Evolutionary conservation across 2,888 invertebrate species (phyloP), one percentile per base, ranked within the genome.

Genomic region (Metacarcinus magister): DNA sequence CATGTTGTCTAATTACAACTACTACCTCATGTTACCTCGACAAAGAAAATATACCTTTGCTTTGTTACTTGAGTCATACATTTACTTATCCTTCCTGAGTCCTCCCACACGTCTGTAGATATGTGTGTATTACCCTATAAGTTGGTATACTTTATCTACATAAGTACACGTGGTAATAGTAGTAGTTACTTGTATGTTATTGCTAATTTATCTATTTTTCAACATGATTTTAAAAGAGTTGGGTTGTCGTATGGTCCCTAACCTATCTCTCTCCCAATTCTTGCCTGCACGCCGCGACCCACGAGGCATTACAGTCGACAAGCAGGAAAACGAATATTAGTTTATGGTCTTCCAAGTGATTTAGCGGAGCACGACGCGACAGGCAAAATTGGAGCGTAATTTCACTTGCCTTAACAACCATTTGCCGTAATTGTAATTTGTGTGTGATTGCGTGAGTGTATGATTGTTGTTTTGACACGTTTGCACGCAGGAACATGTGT

Each of bases 251-350:
- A 23, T 67, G 67, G n/a, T 23, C n/a, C 7, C 67, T 23, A 39
- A 2, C 39, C 39, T 39, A 39, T 39, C 39, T 39, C 39, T n/a
- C 23, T 28, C 75, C 7, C 75, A 23, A 28, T 8, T 32, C 82
- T 32, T 23, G 32, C 8, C 82, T 13, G 1, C 32, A 13, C 82
- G n/a, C 23, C 67, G n/a, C 19, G 16, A 5, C 32, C 28, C 13
- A 13, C 32, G 32, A 32, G 32, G 32, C 82, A 28, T 32, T 82
- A 32, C 82, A 32, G 82, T 82, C 82, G 82, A 82, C 82, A 82
- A 82, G 32, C 82, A 32, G 82, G 82, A 82, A 82, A 82, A 82
- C 82, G 32, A 82, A 32, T 82, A 82, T 82, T 82, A 82, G 82
- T 82, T 82, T 82, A 82, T 82, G 82, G 82, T 32, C 32, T 13